phyloP scores from a whole-genome alignment of 2,888 invertebrate genomes.

The Hypena proboscidalis region DNA sequence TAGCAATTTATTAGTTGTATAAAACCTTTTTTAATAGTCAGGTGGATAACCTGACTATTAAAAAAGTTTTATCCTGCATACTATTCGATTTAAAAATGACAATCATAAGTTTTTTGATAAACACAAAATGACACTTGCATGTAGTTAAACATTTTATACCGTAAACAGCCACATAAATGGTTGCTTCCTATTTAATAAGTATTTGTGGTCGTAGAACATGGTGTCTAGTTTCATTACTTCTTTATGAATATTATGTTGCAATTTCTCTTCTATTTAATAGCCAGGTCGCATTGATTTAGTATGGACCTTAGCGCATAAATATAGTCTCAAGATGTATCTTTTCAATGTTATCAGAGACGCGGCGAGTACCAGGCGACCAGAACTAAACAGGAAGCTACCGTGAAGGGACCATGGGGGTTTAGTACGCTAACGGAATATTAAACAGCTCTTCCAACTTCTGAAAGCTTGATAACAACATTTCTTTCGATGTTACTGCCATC shows the following conservation, averaged over 20 bases:
- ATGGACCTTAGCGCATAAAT: slow-evolving; percentile 5
- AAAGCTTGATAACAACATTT: slow-evolving; percentile 46
- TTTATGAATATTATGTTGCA: slow-evolving; percentile 11
- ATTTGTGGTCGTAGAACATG: not conserved
- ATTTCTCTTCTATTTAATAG: slow-evolving; percentile 15
- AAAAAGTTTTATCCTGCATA: too few relatives aligned
- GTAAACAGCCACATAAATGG: slow-evolving; percentile 2
- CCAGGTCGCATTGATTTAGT: slow-evolving; percentile 18
- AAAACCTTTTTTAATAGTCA: too few relatives aligned
- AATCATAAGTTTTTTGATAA: not conserved
- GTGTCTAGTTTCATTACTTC: slow-evolving; percentile 12
- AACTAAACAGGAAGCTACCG: slow-evolving; percentile 51
- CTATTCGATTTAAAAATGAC: too few relatives aligned
- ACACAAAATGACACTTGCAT: not conserved
- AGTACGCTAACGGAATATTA: slow-evolving; percentile 66
- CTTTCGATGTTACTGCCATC: slow-evolving; percentile 34
- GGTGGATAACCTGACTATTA: too few relatives aligned
- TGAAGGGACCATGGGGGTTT: slow-evolving; percentile 51
- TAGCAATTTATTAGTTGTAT: too few relatives aligned
- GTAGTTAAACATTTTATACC: not conserved
- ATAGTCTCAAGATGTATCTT: slow-evolving; percentile 21
- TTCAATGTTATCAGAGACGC: slow-evolving; percentile 36
- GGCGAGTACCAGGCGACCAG: slow-evolving; percentile 45
- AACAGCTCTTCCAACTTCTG: slow-evolving; percentile 58
- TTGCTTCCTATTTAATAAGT: slow-evolving; percentile 3